Evolutionary conservation across 2,797 vertebrate species (phyloP), one percentile per base, ranked within the genome.

Genomic region (Anas georgica): DNA sequence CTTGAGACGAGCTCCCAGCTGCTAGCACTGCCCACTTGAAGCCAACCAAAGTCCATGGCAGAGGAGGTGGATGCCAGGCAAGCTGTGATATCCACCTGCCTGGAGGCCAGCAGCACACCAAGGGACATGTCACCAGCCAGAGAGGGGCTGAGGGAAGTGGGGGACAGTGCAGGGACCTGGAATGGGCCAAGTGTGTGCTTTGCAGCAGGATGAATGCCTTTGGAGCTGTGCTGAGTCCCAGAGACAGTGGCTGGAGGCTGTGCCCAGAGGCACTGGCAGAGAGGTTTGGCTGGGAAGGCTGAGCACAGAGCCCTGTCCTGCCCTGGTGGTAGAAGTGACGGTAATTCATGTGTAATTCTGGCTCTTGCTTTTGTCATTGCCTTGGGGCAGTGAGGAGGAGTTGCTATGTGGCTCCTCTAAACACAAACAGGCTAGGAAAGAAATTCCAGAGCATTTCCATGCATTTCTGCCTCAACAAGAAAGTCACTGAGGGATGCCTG

Each of bases 341-440:
- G 41, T 93, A 31, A 74, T 88, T 68, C 66, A 64, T 74, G n/a
- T 83, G 58, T 66, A 50, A 62, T 94, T 87, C 82, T 17, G 59
- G 72, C 46, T 60, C 78, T 81, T 69, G 70, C 56, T 88, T 82
- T 92, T 93, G 58, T 76, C 9, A 7, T 48, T 0, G 1, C 93
- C 83, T 93, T 60, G 52, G 90, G 91, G 88, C 78, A 79, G 26
- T 13, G 67, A 92, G 43, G 59, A 93, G 41, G 72, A 92, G 46
- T 72, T 70, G 18, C 39, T 50, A 50, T 50, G 46, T 76, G 85
- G 69, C 84, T 93, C 68, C 48, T 67, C 31, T 56, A 93, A 91
- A 89, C 62, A 84, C 62, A 92, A 87, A 80, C 28, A 81, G 55
- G 35, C 28, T 68, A 70, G 66, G 63, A 82, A 43, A 80, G 79